A percentile compares a stretch with the other conserved stretches of the same genome.
Evolutionary conservation across 2,797 vertebrate species (phyloP).

Genomic region (Syndactyla subalaris): DNA sequence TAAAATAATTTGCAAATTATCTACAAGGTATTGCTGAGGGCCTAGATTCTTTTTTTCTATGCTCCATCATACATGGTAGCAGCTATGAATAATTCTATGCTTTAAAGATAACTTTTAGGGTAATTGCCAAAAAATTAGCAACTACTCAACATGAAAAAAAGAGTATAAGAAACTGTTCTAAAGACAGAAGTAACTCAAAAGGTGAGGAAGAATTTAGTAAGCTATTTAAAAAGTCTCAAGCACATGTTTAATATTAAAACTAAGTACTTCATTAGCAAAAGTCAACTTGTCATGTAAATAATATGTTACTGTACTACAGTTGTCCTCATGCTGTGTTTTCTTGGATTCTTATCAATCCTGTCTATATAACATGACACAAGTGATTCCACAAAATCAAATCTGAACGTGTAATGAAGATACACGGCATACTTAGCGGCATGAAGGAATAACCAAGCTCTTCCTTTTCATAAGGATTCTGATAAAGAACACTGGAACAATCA

Average conservation of each 20-base stretch:
- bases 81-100: not conserved
- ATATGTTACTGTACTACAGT: not conserved
- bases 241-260: not conserved
- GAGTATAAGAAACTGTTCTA: not conserved
- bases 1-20: slow-evolving; percentile 26
- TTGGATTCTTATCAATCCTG: not conserved
- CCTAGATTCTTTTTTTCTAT: not conserved
- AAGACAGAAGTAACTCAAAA: not conserved
- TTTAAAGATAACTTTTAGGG: not conserved
- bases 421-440: not conserved
- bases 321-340: not conserved
- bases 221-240: not conserved
- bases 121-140: not conserved
- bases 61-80: not conserved
- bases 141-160: not conserved
- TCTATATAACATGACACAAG: not conserved
- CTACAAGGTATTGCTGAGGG: not conserved
- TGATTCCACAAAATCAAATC: not conserved
- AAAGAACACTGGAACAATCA: not conserved
- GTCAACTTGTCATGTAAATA: not conserved
- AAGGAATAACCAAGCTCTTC: not conserved
- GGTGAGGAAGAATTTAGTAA: not conserved
- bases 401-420: not conserved
- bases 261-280: not conserved
- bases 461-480: not conserved